These are phyloP conservation scores for Sussaba pulchella DNA, from an alignment of 2,888 invertebrate species.

Conservation along the genomic window DNA sequence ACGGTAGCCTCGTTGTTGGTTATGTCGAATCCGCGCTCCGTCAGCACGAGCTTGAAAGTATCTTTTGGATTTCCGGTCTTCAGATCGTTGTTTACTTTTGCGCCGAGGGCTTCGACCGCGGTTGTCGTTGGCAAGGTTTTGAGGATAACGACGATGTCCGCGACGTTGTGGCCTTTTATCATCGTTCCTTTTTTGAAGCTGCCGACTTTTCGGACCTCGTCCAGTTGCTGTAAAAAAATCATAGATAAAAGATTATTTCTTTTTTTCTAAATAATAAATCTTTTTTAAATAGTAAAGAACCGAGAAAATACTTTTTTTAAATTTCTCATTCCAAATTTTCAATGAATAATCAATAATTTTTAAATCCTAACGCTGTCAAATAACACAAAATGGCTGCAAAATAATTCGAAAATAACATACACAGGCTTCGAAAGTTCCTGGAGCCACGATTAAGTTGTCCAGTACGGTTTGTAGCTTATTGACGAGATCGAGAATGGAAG, in stretches of 20 bases:
- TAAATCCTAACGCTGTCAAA: not conserved
- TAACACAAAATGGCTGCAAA: not conserved
- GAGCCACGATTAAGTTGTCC: conserved; percentile 97
- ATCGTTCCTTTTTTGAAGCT: conserved; percentile 99
- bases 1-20: conserved; percentile 94
- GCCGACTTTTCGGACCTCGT: conserved; percentile 98
- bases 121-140: conserved; percentile 98
- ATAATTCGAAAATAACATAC: conserved; percentile 87
- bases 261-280: not conserved
- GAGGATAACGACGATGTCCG: conserved; percentile 98
- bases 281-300: not conserved
- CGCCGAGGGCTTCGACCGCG: conserved; percentile 96
- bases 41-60: conserved; percentile 86
- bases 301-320: too few species aligned
- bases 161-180: conserved; percentile 97
- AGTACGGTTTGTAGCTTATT: conserved; percentile 97
- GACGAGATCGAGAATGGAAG: conserved; percentile 96
- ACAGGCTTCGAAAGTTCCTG: conserved; percentile 97
- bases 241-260: not conserved
- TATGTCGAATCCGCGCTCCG: conserved; percentile 95
- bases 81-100: conserved; percentile 94
- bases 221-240: conserved; percentile 88
- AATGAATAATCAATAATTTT: too few species aligned
- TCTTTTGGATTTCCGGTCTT: conserved; percentile 89
- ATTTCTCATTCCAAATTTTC: too few species aligned